Conservation (phyloP, 2,113 vertebrate species). For the Phalacrocorax carbo region DNA sequence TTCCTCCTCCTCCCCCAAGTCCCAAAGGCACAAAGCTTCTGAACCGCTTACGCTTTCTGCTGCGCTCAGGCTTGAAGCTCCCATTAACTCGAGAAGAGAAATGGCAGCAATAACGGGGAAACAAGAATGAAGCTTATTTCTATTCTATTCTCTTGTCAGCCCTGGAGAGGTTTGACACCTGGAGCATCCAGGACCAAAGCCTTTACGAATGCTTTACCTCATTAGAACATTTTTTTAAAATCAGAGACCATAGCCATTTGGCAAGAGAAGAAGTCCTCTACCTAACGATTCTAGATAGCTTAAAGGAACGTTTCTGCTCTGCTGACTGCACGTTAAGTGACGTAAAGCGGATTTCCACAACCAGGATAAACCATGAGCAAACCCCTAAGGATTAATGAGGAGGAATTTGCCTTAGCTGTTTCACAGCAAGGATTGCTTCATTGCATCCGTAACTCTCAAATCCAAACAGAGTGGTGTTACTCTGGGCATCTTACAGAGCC, state of each 20-base stretch:
- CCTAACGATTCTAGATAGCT: accelerated
- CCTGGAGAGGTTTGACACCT: neutral
- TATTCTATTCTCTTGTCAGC: neutral
- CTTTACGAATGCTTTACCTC: neutral
- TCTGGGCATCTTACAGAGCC: neutral
- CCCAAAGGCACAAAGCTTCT: neutral
- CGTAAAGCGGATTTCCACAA: accelerated
- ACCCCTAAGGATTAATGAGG: neutral
- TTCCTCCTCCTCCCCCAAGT: neutral
- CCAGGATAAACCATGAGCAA: neutral
- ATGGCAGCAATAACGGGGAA: neutral
- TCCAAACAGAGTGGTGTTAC: neutral
- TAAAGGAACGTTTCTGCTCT: neutral
- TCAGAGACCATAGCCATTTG: neutral
- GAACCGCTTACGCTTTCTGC: neutral
- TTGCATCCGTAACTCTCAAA: accelerated
- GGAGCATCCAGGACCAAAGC: neutral
- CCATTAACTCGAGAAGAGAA: neutral
- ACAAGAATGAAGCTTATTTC: neutral
- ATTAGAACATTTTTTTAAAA: neutral
- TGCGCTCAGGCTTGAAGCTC: neutral
- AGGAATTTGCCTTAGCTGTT: neutral
- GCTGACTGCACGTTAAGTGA: neutral
- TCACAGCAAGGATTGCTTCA: neutral
- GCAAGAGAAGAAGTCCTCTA: neutral